Conservation (phyloP, 2,888 invertebrate species). For the Dioctria rufipes region DNA sequence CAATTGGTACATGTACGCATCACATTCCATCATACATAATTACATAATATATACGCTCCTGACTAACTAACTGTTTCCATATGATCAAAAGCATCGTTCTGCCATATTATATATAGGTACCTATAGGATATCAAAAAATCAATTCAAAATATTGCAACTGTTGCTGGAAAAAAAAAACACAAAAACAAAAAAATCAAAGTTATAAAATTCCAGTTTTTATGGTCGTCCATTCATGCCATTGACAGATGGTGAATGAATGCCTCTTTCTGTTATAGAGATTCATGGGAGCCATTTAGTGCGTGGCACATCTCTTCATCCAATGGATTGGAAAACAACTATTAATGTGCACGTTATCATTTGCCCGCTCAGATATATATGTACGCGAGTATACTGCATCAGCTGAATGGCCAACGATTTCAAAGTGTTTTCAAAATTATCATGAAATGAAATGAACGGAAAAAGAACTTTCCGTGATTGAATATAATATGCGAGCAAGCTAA, state of each 20-base stretch:
- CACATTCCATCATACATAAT: no score
- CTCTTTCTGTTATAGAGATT: slow-evolving; percentile 19
- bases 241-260: slow-evolving; percentile 42
- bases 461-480: slow-evolving; percentile 25
- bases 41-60: no score
- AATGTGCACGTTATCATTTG: slow-evolving; percentile 33
- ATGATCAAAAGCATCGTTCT: no score
- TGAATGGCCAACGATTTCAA: slow-evolving; percentile 43
- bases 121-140: neutral
- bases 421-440: slow-evolving; percentile 42
- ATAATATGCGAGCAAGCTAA: slow-evolving; percentile 1
- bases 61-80: no score
- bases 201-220: slow-evolving; percentile 36
- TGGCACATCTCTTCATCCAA: slow-evolving; percentile 36
- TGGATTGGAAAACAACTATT: slow-evolving; percentile 43
- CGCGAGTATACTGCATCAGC: slow-evolving; percentile 5
- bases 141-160: slow-evolving; percentile 46
- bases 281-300: slow-evolving; percentile 39
- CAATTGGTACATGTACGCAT: no score
- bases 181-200: neutral
- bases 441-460: slow-evolving; percentile 30
- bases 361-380: no score
- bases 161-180: neutral
- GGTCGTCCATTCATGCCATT: slow-evolving; percentile 27
- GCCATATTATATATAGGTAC: no score